Conservation (phyloP, 2,888 invertebrate species). For the Phania funesta region DNA sequence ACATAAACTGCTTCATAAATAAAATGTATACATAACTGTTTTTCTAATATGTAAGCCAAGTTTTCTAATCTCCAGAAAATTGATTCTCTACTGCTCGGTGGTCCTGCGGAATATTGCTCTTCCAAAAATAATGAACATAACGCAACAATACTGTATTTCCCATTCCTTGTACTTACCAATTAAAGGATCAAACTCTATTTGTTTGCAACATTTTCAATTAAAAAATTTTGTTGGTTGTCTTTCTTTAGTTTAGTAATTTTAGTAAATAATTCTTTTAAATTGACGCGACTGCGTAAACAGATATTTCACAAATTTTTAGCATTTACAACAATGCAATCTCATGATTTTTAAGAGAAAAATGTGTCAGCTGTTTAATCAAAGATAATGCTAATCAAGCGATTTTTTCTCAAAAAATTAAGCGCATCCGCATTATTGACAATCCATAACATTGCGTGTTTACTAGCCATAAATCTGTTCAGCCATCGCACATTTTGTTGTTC, state of each 20-base stretch:
- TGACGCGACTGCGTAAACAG: constrained; percentile 39
- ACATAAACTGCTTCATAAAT: too few species aligned
- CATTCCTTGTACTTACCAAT: neutral
- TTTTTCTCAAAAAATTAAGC: neutral
- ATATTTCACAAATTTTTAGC: neutral
- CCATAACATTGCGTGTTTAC: too few species aligned
- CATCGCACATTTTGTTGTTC: too few species aligned
- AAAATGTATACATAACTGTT: too few species aligned
- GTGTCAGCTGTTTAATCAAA: constrained; percentile 12
- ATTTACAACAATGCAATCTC: neutral
- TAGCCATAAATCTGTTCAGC: too few species aligned
- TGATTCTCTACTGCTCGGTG: too few species aligned
- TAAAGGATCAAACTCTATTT: neutral
- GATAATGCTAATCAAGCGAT: neutral
- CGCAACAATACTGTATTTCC: too few species aligned
- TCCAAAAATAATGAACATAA: too few species aligned
- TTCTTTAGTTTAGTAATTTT: constrained; percentile 5
- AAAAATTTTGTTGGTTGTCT: neutral
- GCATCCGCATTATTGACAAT: too few species aligned
- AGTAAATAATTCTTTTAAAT: neutral
- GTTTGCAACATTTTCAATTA: neutral
- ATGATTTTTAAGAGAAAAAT: neutral
- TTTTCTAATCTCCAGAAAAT: too few species aligned
- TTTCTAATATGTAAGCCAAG: too few species aligned
- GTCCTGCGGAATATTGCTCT: too few species aligned